phyloP scores from a whole-genome alignment of 23 tunicate genomes.

The Styela clava region DNA sequence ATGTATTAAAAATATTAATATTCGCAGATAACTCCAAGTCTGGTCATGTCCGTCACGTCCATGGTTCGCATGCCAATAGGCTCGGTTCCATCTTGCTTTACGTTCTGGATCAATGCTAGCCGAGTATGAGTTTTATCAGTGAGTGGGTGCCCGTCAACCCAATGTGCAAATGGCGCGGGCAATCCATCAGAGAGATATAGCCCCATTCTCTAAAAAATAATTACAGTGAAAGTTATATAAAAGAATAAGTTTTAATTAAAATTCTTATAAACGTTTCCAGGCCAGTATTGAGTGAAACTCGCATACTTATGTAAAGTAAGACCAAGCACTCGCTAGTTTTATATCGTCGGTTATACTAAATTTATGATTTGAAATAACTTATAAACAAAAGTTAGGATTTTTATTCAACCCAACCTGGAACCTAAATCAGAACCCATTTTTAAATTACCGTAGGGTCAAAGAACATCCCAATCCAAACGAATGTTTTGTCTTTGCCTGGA shows the following conservation, averaged over 20 bases:
- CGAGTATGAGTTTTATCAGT: not conserved
- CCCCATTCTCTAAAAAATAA: not conserved
- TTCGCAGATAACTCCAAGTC: not conserved
- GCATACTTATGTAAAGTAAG: too few species aligned
- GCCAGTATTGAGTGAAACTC: too few species aligned
- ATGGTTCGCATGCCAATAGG: not conserved
- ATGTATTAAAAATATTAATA: too few species aligned
- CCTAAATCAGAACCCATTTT: not conserved
- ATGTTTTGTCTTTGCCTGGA: not conserved
- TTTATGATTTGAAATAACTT: too few species aligned
- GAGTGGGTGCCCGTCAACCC: not conserved
- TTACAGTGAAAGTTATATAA: not conserved
- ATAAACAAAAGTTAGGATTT: too few species aligned
- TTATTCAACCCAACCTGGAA: too few species aligned
- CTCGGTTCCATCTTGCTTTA: not conserved
- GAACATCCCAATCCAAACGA: not conserved
- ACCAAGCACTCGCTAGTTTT: too few species aligned
- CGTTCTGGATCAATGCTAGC: not conserved
- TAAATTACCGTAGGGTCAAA: not conserved
- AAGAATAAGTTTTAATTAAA: not conserved
- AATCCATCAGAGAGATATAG: not conserved
- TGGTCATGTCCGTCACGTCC: not conserved
- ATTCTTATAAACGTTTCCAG: not conserved
- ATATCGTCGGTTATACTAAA: too few species aligned
- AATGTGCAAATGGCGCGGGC: not conserved